Evolutionary conservation across 2,797 vertebrate species (phyloP).

Genomic region (Sarcophilus harrisii): DNA sequence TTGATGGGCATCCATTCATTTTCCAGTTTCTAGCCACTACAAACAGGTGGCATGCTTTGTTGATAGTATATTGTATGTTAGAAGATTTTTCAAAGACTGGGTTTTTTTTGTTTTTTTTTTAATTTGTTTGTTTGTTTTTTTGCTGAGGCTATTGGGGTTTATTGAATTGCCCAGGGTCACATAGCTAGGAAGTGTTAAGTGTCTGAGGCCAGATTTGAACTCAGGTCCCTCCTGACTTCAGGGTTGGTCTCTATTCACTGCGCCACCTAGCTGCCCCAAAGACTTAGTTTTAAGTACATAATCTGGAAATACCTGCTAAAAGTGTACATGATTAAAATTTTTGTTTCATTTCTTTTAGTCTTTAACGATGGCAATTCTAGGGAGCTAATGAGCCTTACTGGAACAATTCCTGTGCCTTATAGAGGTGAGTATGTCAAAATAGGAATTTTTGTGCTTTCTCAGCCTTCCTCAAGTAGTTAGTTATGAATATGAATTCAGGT

Average conservation of each 20-base stretch:
- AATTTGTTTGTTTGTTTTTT: too few relatives aligned
- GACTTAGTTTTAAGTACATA: slow-evolving; percentile 47
- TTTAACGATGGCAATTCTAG: slow-evolving; percentile 97
- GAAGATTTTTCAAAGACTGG: slow-evolving; percentile 25
- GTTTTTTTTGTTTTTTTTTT: too few relatives aligned
- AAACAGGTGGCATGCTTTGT: too few relatives aligned
- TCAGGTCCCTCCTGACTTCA: too few relatives aligned
- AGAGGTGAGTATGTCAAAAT: slow-evolving; percentile 88
- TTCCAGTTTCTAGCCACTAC: too few relatives aligned
- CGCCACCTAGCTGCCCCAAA: not conserved
- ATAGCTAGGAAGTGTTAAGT: too few relatives aligned
- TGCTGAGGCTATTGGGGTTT: too few relatives aligned
- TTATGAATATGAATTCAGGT: not conserved
- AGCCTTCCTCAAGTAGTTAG: not conserved
- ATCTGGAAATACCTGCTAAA: not conserved
- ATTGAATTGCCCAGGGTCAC: too few relatives aligned
- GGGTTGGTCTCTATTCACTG: too few relatives aligned
- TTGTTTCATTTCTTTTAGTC: slow-evolving; percentile 86
- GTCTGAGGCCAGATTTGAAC: too few relatives aligned
- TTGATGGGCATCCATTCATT: too few relatives aligned
- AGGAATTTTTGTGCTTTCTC: not conserved
- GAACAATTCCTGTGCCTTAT: slow-evolving; percentile 97
- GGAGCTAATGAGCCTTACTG: slow-evolving; percentile 96
- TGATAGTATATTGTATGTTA: slow-evolving; percentile 17
- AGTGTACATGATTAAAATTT: slow-evolving; percentile 48